Evolutionary conservation across 2,888 invertebrate genomes (phyloP).

Genomic region (Cenopis cana): DNA sequence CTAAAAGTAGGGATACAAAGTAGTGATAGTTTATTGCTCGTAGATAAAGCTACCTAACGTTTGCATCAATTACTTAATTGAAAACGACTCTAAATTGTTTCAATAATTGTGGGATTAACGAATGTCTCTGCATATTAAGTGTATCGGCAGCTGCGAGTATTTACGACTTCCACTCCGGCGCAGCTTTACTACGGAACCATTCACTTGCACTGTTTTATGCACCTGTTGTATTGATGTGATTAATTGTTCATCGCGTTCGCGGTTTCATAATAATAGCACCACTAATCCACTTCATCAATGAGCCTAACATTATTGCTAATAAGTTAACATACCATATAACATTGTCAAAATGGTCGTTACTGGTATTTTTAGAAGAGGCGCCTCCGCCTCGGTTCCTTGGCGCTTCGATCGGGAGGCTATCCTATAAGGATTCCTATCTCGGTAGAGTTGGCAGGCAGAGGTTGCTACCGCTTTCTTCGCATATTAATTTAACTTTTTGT

Average conservation of each 20-base stretch:
- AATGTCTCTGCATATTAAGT: constrained; percentile 56
- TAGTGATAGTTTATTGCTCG: constrained; percentile 1
- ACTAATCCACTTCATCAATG: constrained; percentile 52
- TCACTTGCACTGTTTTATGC: constrained; percentile 64
- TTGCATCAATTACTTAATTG: constrained; percentile 34
- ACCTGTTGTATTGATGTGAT: constrained; percentile 80
- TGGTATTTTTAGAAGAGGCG: too few species aligned
- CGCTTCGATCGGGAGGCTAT: too few species aligned
- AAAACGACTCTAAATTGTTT: constrained; percentile 49
- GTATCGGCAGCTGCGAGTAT: constrained; percentile 72
- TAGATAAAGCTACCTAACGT: constrained; percentile 7
- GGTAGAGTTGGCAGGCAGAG: too few species aligned
- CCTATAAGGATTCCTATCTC: too few species aligned
- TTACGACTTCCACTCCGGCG: constrained; percentile 72
- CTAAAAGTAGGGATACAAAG: too few species aligned
- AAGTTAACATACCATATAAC: neutral
- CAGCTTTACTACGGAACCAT: constrained; percentile 67
- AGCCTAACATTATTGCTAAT: neutral
- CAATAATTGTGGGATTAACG: constrained; percentile 65
- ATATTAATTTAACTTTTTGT: too few species aligned
- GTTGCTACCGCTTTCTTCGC: too few species aligned
- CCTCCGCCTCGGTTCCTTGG: too few species aligned
- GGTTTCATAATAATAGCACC: constrained; percentile 70
- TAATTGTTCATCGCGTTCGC: constrained; percentile 69
- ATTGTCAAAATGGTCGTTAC: too few species aligned